Percentiles rank a stretch among this genome's conserved stretches.
These are phyloP conservation scores for Corydoras sp. DNA, from an alignment of 2,113 vertebrate species.

Conservation along the genomic window DNA sequence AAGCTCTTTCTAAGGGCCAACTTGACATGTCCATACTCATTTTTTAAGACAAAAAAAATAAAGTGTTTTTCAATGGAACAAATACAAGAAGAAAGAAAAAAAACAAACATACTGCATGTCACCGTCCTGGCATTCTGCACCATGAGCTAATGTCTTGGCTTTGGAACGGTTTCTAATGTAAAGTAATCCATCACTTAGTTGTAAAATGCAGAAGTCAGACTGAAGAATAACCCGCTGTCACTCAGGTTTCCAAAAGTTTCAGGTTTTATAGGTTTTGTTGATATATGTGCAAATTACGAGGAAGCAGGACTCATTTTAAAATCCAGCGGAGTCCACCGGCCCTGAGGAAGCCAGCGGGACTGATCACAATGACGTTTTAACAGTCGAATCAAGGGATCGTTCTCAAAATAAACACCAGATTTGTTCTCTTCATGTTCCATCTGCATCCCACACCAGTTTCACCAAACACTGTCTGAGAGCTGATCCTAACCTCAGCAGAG, in stretches of 20 bases:
- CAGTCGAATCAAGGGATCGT: background rate
- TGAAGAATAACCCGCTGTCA: background rate
- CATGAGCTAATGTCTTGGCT: conserved; percentile 17
- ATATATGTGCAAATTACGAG: too few species aligned
- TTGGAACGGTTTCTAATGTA: too few species aligned
- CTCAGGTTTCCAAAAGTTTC: background rate
- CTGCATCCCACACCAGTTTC: background rate
- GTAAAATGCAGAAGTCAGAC: background rate
- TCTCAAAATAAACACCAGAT: too few species aligned
- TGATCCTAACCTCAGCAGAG: background rate
- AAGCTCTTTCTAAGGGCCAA: too few species aligned
- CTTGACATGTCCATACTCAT: background rate
- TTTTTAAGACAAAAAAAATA: background rate
- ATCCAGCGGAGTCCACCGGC: too few species aligned
- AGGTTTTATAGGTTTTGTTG: too few species aligned
- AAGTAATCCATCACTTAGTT: too few species aligned
- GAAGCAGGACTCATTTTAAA: too few species aligned
- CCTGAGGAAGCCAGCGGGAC: too few species aligned
- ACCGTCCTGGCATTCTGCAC: conserved; percentile 7
- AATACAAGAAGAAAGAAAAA: conserved; percentile 1
- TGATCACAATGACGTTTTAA: background rate
- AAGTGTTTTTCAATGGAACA: background rate
- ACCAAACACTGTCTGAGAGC: background rate
- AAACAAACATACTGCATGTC: conserved; percentile 4
- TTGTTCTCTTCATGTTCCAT: too few species aligned